phyloP scores from a whole-genome alignment of 37 sponge, comb jelly and placozoan species.

The Aplysina aerophoba region DNA sequence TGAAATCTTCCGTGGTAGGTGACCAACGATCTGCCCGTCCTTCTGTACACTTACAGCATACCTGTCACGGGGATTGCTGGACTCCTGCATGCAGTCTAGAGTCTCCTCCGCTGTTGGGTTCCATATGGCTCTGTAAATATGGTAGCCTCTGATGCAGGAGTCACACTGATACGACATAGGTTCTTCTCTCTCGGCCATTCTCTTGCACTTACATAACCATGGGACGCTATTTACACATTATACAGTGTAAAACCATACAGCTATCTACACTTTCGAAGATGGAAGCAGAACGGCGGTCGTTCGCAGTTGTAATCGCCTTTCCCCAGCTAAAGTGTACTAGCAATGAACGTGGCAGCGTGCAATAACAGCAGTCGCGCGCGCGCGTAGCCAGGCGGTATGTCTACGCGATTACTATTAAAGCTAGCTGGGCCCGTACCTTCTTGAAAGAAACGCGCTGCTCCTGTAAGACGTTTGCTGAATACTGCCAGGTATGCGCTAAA shows the following conservation, averaged over 20 bases:
- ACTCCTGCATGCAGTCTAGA: neutral
- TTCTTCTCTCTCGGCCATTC: neutral
- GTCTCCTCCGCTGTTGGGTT: neutral
- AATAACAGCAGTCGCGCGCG: too few relatives aligned
- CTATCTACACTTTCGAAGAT: too few relatives aligned
- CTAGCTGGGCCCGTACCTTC: too few relatives aligned
- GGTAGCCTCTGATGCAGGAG: constrained; percentile 20
- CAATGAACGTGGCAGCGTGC: too few relatives aligned
- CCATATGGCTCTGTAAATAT: constrained; percentile 32
- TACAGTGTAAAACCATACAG: constrained; percentile 2
- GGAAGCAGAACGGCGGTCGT: too few relatives aligned
- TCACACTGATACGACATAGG: neutral
- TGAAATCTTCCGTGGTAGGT: constrained; percentile 30
- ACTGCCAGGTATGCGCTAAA: too few relatives aligned
- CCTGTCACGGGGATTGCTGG: constrained; percentile 15
- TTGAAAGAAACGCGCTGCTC: too few relatives aligned
- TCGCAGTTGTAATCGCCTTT: too few relatives aligned
- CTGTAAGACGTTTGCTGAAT: too few relatives aligned
- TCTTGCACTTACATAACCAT: neutral
- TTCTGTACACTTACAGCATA: constrained; percentile 37
- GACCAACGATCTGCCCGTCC: constrained; percentile 20
- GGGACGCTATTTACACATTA: neutral
- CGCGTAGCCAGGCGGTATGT: too few relatives aligned
- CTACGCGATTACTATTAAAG: too few relatives aligned
- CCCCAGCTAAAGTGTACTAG: too few relatives aligned